phyloP scores from a whole-genome alignment of 2,113 vertebrate genomes.

The Galemys pyrenaicus region DNA sequence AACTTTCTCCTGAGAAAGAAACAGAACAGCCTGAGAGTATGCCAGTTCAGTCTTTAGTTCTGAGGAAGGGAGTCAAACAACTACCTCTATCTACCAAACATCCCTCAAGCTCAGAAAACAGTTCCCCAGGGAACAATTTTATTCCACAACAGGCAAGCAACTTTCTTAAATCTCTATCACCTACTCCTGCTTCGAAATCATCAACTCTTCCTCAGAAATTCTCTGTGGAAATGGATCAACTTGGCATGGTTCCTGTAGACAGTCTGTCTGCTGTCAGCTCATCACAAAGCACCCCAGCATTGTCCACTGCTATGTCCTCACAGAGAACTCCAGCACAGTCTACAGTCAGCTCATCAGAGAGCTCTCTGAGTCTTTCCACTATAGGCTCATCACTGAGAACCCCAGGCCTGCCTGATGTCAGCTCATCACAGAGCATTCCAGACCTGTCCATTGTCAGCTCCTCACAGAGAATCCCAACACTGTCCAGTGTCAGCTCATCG shows the following conservation, averaged over 20 bases:
- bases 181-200: conserved; percentile 86
- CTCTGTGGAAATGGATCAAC: conserved; percentile 90
- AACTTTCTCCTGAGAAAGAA: conserved; percentile 91
- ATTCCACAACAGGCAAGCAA: conserved; percentile 89
- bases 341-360: too few species aligned
- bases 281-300: neutral
- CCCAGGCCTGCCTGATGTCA: neutral
- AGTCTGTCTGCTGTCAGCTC: conserved; percentile 82
- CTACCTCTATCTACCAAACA: conserved; percentile 92
- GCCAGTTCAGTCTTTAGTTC: conserved; percentile 90
- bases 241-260: conserved; percentile 90
- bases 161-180: conserved; percentile 91
- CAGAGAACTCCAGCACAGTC: too few species aligned
- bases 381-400: neutral
- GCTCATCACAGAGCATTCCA: neutral
- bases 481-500: neutral
- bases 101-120: conserved; percentile 89
- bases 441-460: neutral
- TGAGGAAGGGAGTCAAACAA: conserved; percentile 92
- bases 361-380: neutral
- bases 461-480: neutral
- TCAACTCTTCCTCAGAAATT: conserved; percentile 91
- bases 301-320: too few species aligned
- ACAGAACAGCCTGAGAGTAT: conserved; percentile 89
- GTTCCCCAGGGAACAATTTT: conserved; percentile 90